These are phyloP conservation scores for Rhagonycha fulva DNA, from an alignment of 2,888 invertebrate genomes.

Conservation along the genomic window DNA sequence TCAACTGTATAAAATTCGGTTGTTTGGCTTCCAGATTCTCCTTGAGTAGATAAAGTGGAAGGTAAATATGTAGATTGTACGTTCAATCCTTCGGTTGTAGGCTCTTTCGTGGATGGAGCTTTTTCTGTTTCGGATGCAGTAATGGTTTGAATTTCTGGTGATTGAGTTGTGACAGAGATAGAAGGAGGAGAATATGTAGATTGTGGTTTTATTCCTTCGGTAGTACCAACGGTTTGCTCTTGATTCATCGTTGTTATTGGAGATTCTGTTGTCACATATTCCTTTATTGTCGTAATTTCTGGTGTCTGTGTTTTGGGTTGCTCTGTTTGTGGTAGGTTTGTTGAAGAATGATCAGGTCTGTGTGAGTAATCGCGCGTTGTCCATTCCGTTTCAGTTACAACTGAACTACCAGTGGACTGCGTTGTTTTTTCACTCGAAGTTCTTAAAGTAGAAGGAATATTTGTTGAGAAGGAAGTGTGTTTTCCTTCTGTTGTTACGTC, in stretches of 20 bases:
- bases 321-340: neutral
- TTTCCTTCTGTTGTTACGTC: neutral
- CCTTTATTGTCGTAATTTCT: neutral
- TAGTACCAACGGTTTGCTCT: neutral
- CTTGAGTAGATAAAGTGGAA: neutral
- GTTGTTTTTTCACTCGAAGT: neutral
- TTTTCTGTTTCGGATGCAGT: neutral
- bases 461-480: neutral
- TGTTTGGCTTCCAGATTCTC: neutral
- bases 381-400: neutral
- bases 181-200: neutral
- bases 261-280: neutral
- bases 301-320: neutral
- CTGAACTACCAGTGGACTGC: neutral
- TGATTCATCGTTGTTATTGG: too few relatives aligned
- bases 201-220: neutral
- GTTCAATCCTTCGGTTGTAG: neutral
- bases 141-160: neutral
- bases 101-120: neutral
- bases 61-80: neutral
- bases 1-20: neutral
- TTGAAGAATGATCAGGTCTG: neutral
- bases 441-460: neutral
- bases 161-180: neutral
- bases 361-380: neutral